These are phyloP conservation scores for Tachuris rubrigastra DNA, from an alignment of 2,113 vertebrate genomes.

Conservation along the genomic window DNA sequence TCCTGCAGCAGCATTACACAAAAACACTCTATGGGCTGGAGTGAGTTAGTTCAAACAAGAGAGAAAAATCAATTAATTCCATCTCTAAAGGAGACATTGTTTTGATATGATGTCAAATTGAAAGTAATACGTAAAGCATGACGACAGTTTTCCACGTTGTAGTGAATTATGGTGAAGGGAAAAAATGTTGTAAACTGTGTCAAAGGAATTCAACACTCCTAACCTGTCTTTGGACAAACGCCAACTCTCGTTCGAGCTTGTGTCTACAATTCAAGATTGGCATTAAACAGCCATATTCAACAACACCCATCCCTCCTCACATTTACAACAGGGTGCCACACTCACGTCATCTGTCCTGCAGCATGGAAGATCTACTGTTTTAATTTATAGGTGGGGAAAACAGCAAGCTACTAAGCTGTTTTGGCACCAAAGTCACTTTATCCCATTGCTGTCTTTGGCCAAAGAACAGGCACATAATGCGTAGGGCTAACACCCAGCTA, in stretches of 20 bases:
- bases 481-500: neutral
- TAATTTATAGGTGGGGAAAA: neutral
- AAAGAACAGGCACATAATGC: neutral
- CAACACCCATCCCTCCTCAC: neutral
- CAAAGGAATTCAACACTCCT: neutral
- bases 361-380: too few species aligned
- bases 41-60: neutral
- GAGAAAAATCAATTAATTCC: neutral
- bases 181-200: neutral
- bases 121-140: neutral
- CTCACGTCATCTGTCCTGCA: fast-evolving
- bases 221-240: neutral
- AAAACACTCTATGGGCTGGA: neutral
- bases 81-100: neutral
- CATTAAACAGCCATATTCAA: neutral
- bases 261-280: neutral
- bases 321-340: neutral
- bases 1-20: neutral
- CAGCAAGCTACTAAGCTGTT: neutral
- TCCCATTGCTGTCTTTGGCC: too few species aligned
- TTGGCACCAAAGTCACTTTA: neutral
- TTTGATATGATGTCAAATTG: neutral
- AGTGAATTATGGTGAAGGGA: neutral
- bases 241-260: neutral
- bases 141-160: neutral